These are phyloP conservation scores for Gopherus evgoodei DNA, from an alignment of 2,113 vertebrate species.

Conservation along the genomic window DNA sequence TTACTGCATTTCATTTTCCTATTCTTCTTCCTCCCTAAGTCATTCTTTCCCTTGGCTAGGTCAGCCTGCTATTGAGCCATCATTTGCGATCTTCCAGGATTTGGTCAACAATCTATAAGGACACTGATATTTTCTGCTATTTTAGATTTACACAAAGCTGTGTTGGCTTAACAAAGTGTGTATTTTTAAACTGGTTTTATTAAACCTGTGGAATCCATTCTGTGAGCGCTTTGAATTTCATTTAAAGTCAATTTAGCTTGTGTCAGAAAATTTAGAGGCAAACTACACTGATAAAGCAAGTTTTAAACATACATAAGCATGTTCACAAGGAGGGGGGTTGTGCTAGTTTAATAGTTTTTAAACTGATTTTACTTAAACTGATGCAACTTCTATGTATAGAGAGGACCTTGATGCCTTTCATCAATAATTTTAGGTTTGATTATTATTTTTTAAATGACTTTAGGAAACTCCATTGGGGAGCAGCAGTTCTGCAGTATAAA, in stretches of 20 bases:
- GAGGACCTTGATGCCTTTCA: background rate
- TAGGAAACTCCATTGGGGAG: conserved; percentile 2
- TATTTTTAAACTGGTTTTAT: background rate
- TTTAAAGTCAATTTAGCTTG: background rate
- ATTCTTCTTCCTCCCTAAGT: background rate
- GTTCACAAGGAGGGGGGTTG: background rate
- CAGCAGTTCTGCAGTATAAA: conserved; percentile 57
- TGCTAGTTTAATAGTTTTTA: background rate
- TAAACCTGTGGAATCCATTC: background rate
- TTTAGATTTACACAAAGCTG: background rate
- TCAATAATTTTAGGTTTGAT: conserved; percentile 10
- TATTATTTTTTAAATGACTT: conserved; percentile 33
- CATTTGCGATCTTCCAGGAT: background rate
- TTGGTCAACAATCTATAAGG: background rate
- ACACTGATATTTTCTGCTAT: background rate
- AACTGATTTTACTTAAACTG: background rate
- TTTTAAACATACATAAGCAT: background rate
- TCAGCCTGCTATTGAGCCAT: background rate
- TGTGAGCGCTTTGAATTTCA: background rate
- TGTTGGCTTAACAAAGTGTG: background rate
- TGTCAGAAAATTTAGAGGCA: background rate
- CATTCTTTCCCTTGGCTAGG: background rate
- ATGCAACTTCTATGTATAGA: background rate
- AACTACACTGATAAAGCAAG: background rate
- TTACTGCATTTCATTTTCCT: background rate